Base-by-base conservation (phyloP, 2,888 invertebrate genomes). In the Agrilus mali region DNA sequence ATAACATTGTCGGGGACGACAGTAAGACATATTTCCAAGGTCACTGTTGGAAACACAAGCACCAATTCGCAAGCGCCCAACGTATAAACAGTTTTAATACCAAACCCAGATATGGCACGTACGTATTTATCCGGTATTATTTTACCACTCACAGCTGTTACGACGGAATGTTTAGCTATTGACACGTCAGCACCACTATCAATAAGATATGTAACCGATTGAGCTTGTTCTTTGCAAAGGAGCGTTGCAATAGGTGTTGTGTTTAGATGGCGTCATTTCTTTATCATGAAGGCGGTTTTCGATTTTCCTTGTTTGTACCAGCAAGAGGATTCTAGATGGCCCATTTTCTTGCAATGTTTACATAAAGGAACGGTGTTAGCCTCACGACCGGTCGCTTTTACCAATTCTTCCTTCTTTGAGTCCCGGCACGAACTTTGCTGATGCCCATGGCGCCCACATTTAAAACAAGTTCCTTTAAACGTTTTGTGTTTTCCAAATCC, bases 171-270 rank as follows among this genome's bases (percentile, higher is more conserved):
- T 32, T 38, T 51, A 16, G 48, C 38, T 33, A 52, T 35, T 36
- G 52, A 52, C 8, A 43, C 27, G 33, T 52, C 50, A 33, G 51
- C 51, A 47, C 52, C 51, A 40, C 51, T 52, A 39, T 52, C 48
- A 15, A 52, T 46, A 7, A 52, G 42, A 39, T 53, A 52, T 3
- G 41, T 38, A 33, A 51, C 47, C 15, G 39, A 34, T 8, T 13
- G 12, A n/a, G 38, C 43, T 27, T 44, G 33, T 5, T 46, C 31
- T n/a, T 51, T 44, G 31, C 40, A 44, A 32, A 51, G 33, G 20
- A 48, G 15, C n/a, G 50, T 51, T 8, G 50, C 51, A 14, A 52
- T 39, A 7, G 49, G 49, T 38, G 51, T 51, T 34, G 39, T 40
- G 14, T 32, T 12, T 32, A 43, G 20, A n/a, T 17, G 17, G 4